phyloP scores from a whole-genome alignment of 2,888 invertebrate genomes.

The Branchipolynoe longqiensis region DNA sequence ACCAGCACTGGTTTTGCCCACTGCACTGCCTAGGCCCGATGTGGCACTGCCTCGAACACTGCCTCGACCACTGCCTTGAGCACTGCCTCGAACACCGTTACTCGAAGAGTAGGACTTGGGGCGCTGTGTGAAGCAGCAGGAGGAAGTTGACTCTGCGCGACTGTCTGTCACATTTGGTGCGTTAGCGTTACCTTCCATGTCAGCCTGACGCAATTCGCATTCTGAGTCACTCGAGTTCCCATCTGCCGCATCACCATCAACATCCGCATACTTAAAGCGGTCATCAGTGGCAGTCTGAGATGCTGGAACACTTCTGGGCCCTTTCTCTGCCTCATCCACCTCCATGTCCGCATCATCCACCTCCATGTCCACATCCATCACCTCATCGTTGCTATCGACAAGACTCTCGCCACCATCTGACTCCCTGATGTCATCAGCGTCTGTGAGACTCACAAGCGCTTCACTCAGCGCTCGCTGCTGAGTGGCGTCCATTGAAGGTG shows the following conservation, averaged over 20 bases:
- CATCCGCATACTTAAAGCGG: neutral
- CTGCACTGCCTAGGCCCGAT: neutral
- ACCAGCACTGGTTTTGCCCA: neutral
- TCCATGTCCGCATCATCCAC: neutral
- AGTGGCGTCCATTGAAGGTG: neutral
- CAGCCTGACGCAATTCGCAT: neutral
- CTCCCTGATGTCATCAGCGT: constrained; percentile 13
- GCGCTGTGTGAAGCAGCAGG: neutral
- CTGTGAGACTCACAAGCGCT: neutral
- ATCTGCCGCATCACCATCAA: neutral
- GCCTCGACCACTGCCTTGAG: neutral
- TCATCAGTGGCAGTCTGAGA: neutral
- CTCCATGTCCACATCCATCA: neutral
- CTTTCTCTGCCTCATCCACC: too few relatives aligned
- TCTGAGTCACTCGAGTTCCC: neutral
- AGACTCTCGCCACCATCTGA: constrained; percentile 36
- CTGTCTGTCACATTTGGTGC: neutral
- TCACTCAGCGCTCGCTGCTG: neutral
- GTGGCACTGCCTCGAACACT: neutral
- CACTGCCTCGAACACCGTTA: neutral
- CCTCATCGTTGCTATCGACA: neutral
- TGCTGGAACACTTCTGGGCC: neutral
- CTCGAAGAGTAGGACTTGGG: neutral
- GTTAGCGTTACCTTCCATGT: neutral
- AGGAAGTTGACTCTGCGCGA: neutral